phyloP scores from a whole-genome alignment of 2,888 invertebrate species.

The Syrphus vitripennis region DNA sequence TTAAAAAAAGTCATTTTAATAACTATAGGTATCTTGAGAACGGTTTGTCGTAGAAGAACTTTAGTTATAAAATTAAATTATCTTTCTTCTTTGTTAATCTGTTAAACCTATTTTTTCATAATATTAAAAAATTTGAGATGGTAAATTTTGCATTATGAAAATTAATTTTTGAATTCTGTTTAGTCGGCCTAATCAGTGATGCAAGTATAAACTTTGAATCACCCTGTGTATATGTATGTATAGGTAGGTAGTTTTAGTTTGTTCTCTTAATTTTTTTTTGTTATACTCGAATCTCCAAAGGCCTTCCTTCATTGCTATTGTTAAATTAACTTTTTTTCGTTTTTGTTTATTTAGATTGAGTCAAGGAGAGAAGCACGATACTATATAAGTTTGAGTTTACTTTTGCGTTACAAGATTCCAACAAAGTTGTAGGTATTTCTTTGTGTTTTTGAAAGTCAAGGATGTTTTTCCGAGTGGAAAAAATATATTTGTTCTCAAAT shows the following conservation, averaged over 20 bases:
- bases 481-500: conserved; percentile 13
- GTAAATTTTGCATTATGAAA: no score
- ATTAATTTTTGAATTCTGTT: no score
- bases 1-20: no score
- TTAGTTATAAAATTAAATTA: no score
- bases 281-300: not conserved
- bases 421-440: conserved; percentile 7
- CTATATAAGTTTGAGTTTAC: conserved; percentile 28
- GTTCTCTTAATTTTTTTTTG: not conserved
- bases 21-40: no score
- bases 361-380: conserved; percentile 13
- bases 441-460: conserved; percentile 57
- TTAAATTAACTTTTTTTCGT: conserved; percentile 4
- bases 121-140: no score
- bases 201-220: not conserved
- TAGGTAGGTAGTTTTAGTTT: not conserved
- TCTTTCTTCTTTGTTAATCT: no score
- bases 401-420: not conserved
- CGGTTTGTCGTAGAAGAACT: no score
- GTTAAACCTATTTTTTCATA: no score
- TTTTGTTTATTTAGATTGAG: conserved; percentile 33
- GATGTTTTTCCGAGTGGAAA: conserved; percentile 29
- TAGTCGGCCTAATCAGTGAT: no score
- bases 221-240: no score
- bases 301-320: conserved; percentile 38